phyloP scores from a whole-genome alignment of 2,888 invertebrate species.

The Pristionchus mayeri region DNA sequence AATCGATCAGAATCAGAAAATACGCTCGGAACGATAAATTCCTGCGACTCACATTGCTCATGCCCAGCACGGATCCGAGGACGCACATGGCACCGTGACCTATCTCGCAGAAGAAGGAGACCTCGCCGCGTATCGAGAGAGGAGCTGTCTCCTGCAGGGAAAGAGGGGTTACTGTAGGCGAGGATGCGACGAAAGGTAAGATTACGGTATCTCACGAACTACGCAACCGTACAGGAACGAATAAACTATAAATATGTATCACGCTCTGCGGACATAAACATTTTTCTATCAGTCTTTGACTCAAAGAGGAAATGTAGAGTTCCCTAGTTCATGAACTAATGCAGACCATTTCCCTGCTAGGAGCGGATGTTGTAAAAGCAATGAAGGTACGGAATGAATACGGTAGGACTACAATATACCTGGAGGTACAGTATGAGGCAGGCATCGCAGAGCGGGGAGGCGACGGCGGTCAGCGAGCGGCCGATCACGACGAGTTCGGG shows the following conservation, averaged over 20 bases:
- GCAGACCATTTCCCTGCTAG: no score
- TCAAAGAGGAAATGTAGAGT: no score
- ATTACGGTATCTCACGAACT: no score
- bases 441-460: slow-evolving; percentile 68
- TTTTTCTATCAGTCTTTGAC: no score
- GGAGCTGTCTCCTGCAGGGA: slow-evolving; percentile 66
- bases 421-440: slow-evolving; percentile 70
- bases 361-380: no score
- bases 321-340: no score
- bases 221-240: no score
- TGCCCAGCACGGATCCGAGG: slow-evolving; percentile 63
- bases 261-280: no score
- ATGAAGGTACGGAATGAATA: no score
- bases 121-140: slow-evolving; percentile 64
- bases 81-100: slow-evolving; percentile 71
- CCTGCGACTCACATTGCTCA: slow-evolving; percentile 45
- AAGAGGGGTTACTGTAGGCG: background rate
- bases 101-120: slow-evolving; percentile 70
- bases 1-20: no score
- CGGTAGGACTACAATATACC: slow-evolving; percentile 43
- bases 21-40: no score
- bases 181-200: background rate
- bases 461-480: slow-evolving; percentile 64
- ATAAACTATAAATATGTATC: no score
- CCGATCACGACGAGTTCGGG: slow-evolving; percentile 69